Conservation (phyloP, 2,113 vertebrate genomes). For the Calidris pygmaea region DNA sequence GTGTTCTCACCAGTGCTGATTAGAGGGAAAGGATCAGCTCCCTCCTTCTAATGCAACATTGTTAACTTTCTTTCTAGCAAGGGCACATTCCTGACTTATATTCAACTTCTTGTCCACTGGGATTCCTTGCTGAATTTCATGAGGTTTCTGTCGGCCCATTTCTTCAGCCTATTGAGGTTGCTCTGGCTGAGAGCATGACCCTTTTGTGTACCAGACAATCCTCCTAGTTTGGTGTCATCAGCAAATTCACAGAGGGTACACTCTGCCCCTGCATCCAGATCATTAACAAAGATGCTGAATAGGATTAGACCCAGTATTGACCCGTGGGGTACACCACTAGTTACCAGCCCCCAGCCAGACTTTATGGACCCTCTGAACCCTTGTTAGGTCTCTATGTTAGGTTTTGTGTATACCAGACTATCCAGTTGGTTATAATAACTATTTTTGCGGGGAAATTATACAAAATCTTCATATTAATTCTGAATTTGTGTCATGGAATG, state of each 20-base stretch:
- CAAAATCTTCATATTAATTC: neutral
- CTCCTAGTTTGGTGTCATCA: neutral
- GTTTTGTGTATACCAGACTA: neutral
- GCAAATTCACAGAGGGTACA: neutral
- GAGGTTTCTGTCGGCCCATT: neutral
- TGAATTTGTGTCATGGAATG: neutral
- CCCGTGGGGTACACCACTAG: rapidly evolving
- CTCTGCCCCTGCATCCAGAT: neutral
- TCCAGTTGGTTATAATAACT: neutral
- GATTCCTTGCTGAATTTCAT: neutral
- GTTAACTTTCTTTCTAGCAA: neutral
- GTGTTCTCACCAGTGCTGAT: neutral
- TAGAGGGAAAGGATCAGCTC: neutral
- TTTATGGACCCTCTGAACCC: neutral
- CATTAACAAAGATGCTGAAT: neutral
- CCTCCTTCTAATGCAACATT: neutral
- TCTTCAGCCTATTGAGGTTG: neutral
- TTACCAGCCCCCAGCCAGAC: neutral
- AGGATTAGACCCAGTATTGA: rapidly evolving
- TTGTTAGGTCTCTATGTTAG: neutral
- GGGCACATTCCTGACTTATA: neutral
- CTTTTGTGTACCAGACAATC: neutral
- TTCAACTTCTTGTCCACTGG: neutral
- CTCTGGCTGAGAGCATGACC: neutral
- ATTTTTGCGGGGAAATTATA: neutral